Conservation (phyloP, 64 coral and sea anemone species). For the Anthopleura sola region DNA sequence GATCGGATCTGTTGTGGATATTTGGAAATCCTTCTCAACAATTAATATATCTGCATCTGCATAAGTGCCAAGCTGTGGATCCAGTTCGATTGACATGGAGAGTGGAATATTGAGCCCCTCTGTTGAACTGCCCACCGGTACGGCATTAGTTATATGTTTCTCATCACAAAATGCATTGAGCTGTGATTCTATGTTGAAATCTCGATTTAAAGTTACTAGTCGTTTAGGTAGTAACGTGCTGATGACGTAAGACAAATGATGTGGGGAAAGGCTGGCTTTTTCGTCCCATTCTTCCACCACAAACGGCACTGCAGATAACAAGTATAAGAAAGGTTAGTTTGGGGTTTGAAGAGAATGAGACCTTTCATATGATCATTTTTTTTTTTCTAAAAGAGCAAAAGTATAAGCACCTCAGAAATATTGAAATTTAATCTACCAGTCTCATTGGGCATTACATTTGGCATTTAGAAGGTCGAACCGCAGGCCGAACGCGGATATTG, state of each 20-base stretch:
- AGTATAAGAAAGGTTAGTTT: background rate
- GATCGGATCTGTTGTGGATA: conserved; percentile 37
- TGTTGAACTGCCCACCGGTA: conserved; percentile 46
- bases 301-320: conserved; percentile 58
- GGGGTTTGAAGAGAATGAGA: no score
- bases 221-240: conserved; percentile 31
- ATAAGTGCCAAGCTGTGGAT: conserved; percentile 24
- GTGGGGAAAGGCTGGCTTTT: conserved; percentile 40
- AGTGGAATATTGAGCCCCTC: conserved; percentile 47
- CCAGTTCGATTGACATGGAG: conserved; percentile 33
- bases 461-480: no score
- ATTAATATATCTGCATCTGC: conserved; percentile 48
- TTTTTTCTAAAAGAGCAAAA: no score
- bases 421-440: no score
- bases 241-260: conserved; percentile 48
- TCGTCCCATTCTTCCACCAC: conserved; percentile 43
- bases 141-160: conserved; percentile 35
- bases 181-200: conserved; percentile 43
- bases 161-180: conserved; percentile 52
- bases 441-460: no score
- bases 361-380: no score
- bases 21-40: conserved; percentile 47
- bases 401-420: no score
- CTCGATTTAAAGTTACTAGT: conserved; percentile 44
- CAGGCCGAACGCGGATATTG: no score